Conservation (phyloP, 1,140 invertebrate species). For the Lepidotrigona ventralis region DNA sequence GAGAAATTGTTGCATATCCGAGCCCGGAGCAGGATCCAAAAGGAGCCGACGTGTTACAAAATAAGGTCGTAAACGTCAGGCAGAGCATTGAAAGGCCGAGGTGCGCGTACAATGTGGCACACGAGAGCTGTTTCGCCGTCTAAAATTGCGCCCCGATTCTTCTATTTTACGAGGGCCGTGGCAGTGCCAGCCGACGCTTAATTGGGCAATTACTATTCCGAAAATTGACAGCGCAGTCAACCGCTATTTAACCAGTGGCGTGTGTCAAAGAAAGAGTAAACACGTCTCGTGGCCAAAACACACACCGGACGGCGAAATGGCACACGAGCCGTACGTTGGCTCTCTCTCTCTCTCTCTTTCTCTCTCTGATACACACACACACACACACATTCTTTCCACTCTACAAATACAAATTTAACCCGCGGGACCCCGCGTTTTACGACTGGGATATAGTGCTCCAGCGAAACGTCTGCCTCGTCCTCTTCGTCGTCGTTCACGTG, state of each 20-base stretch:
- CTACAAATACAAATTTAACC: constrained; percentile 73
- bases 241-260: constrained; percentile 24
- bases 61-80: constrained; percentile 18
- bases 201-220: constrained; percentile 31
- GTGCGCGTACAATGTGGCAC: constrained; percentile 9
- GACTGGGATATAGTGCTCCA: constrained; percentile 63
- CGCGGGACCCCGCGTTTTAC: constrained; percentile 59
- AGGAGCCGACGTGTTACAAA: background rate
- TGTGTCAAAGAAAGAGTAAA: constrained; percentile 36
- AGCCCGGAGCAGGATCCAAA: background rate
- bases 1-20: background rate
- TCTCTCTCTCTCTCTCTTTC: constrained; percentile 14
- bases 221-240: constrained; percentile 17
- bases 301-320: constrained; percentile 23
- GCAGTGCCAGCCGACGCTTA: background rate
- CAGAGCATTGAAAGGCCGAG: background rate
- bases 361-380: constrained; percentile 22
- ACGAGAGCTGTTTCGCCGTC: background rate
- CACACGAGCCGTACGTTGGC: constrained; percentile 30
- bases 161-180: constrained; percentile 13
- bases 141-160: constrained; percentile 18
- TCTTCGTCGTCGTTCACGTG: constrained; percentile 31
- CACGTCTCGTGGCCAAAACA: background rate
- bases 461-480: constrained; percentile 27
- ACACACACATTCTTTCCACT: background rate